phyloP scores from a whole-genome alignment of 2,888 invertebrate species.

The Dryadula phaetusa region DNA sequence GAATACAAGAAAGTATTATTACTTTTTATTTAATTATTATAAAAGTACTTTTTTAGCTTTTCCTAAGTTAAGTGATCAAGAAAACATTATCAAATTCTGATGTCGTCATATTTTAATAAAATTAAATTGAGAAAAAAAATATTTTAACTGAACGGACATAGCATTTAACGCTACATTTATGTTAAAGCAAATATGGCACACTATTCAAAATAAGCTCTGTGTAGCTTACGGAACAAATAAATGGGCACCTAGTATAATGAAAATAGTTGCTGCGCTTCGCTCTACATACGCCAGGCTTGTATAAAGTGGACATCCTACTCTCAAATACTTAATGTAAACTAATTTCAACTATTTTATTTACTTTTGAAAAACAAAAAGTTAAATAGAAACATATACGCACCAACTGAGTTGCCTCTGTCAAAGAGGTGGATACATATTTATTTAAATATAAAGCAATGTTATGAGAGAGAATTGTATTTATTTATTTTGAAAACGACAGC shows the following conservation, averaged over 20 bases:
- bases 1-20: no score
- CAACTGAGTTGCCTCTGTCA: neutral
- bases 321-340: conserved; percentile 42
- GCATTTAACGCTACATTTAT: conserved; percentile 9
- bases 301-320: conserved; percentile 46
- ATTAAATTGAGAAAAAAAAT: no score
- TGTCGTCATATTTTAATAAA: no score
- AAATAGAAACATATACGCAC: neutral
- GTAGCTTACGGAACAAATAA: conserved; percentile 51
- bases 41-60: no score
- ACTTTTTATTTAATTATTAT: no score
- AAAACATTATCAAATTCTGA: no score
- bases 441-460: neutral
- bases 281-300: conserved; percentile 40
- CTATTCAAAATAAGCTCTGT: conserved; percentile 52
- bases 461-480: neutral
- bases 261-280: conserved; percentile 56
- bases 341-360: conserved; percentile 28
- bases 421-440: neutral
- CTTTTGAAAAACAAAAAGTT: conserved; percentile 13
- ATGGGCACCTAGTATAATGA: conserved; percentile 59
- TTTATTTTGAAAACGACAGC: no score
- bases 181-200: conserved; percentile 43
- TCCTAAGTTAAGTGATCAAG: no score
- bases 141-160: conserved; percentile 2